Percentiles rank a stretch among this genome's conserved stretches.
Evolutionary conservation across 2,888 invertebrate genomes (phyloP).

Genomic region (Eledona agricola): DNA sequence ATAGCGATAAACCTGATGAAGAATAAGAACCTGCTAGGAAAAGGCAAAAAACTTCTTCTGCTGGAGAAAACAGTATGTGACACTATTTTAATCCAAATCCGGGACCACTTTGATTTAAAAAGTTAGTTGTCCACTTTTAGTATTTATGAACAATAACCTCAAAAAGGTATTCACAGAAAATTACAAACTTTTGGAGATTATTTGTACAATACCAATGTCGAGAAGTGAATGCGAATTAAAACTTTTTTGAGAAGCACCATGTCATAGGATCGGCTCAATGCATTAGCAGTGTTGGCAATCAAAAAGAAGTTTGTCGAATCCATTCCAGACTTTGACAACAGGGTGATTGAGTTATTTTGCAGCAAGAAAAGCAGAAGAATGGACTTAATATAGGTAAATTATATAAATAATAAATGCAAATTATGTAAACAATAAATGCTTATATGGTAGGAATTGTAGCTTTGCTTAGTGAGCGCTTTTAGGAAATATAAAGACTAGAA

Average conservation of each 20-base stretch:
- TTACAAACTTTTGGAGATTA: constrained; percentile 4
- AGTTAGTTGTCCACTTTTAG: constrained; percentile 25
- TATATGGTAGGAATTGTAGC: no score
- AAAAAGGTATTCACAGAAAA: no score
- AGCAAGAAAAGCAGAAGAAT: background rate
- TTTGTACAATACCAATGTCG: constrained; percentile 32
- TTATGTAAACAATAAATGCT: no score
- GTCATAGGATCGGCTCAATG: constrained; percentile 26
- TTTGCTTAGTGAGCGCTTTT: no score
- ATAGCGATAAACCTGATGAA: background rate
- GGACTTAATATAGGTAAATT: constrained; percentile 1
- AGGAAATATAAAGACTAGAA: no score
- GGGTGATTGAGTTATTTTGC: background rate
- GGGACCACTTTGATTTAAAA: constrained; percentile 27
- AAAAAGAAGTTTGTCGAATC: background rate
- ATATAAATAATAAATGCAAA: no score
- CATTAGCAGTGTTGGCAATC: constrained; percentile 18
- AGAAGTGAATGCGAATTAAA: constrained; percentile 18
- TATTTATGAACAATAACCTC: constrained; percentile 11
- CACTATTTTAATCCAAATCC: constrained; percentile 28
- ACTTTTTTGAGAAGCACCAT: constrained; percentile 34
- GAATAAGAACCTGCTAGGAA: constrained; percentile 8
- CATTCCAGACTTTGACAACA: constrained; percentile 2
- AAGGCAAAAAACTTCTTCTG: constrained; percentile 21
- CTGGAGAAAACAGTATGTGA: constrained; percentile 33